These are phyloP conservation scores for Tetramorium bicarinatum DNA, from an alignment of 2,888 invertebrate species.

Conservation along the genomic window DNA sequence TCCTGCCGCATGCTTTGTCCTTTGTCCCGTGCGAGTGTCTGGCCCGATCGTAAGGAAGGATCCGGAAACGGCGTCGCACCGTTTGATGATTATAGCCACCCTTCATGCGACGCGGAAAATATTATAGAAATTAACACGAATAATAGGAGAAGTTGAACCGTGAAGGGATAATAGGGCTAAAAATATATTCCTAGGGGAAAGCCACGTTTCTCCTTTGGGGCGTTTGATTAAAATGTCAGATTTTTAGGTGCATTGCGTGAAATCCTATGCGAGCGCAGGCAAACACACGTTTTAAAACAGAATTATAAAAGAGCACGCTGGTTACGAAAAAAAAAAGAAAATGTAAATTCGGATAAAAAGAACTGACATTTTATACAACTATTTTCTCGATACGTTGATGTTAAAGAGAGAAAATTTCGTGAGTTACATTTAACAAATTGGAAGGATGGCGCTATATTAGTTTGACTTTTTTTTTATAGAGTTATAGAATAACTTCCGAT, in stretches of 20 bases:
- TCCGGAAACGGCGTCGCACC: slow-evolving; percentile 25
- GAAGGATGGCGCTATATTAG: not conserved
- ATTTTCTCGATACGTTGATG: not conserved
- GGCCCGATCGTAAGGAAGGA: not conserved
- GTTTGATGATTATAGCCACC: slow-evolving; percentile 33
- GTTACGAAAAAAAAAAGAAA: not conserved
- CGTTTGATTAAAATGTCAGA: slow-evolving; percentile 48
- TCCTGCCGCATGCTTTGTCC: no score
- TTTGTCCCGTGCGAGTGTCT: not conserved
- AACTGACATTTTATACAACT: not conserved
- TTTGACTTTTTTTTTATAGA: not conserved
- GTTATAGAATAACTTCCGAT: not conserved
- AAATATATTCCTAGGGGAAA: slow-evolving; percentile 19
- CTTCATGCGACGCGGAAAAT: slow-evolving; percentile 38
- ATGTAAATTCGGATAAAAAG: slow-evolving; percentile 9
- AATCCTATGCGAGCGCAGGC: not conserved
- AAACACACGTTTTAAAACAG: not conserved
- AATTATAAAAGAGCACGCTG: not conserved
- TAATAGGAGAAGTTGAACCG: slow-evolving; percentile 16
- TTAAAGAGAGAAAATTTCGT: slow-evolving; percentile 1
- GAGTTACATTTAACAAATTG: not conserved
- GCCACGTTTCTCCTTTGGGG: not conserved
- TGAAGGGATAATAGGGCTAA: slow-evolving; percentile 28
- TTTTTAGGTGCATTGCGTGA: slow-evolving; percentile 28
- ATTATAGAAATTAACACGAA: slow-evolving; percentile 38